Base-by-base conservation (phyloP, 2,888 invertebrate genomes). In the Branchinecta sandiegonensis region DNA sequence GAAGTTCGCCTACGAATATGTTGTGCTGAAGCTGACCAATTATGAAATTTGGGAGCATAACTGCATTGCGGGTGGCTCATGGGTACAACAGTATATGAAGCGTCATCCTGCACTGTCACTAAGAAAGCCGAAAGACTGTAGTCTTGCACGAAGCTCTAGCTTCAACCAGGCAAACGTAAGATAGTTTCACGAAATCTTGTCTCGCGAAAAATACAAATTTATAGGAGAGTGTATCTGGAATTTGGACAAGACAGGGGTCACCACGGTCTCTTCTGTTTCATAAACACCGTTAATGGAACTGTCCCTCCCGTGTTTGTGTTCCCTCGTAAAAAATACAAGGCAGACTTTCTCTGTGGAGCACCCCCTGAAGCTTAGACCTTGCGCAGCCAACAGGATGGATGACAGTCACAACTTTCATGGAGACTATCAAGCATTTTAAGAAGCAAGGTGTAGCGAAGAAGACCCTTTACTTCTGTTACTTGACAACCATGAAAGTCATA, bases 271-370 rank as follows among this genome's bases (percentile, higher is more conserved):
- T 72, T 71, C 66, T 72, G 72, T 64, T 72, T 72, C 65, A 71
- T 75, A 67, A 71, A 72, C 56, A 75, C 73, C 46, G 65, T 69
- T 56, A 74, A 74, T 56, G 72, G 70, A 69, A 48, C 73, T 37
- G 67, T 74, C 65, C 74, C 75, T 37, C 73, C 74, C 48, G 23
- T 71, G 47, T 74, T 72, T 70, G 71, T 76, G 47, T 76, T 75
- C 70, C 74, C 74, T n/a, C 46, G 72, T 67, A 70, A 73, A 9
- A 70, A 68, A 13, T 68, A 68, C 66, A 70, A 71, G 64, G 69
- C 71, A 14, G 17, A 48, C 50, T 67, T 73, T 46, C 2, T 72
- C 65, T 68, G 71, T 69, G 72, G 72, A 48, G 71, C 71, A 66
- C 72, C 73, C n/a, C 66, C 67, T 37, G 74, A 73, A 67, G 70